Percentiles rank a stretch among this genome's conserved stretches.
phyloP scores from a whole-genome alignment of 1,140 invertebrate genomes.

The Leptestheria dahalacensis region DNA sequence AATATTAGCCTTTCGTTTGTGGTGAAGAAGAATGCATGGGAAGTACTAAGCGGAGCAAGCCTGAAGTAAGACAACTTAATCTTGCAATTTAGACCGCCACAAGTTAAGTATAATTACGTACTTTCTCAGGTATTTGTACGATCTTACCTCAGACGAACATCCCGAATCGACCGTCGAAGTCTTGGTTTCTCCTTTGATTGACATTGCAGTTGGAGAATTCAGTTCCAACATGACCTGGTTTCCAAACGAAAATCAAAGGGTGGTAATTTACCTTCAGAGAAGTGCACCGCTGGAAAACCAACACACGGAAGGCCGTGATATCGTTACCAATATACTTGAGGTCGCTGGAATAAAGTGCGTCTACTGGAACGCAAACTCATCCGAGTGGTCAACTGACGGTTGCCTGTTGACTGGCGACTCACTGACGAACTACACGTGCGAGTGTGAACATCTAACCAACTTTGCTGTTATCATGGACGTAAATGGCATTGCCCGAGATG shows the following conservation, averaged over 20 bases:
- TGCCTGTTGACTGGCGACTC: not conserved
- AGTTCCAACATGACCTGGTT: not conserved
- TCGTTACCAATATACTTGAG: not conserved
- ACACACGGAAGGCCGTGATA: not conserved
- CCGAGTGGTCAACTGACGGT: not conserved
- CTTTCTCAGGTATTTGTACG: not conserved
- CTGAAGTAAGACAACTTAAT: not conserved
- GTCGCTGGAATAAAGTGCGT: not conserved
- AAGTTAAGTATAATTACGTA: not conserved
- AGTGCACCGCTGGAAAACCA: not conserved
- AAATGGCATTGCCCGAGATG: not conserved
- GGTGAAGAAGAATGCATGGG: not conserved
- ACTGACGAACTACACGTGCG: not conserved
- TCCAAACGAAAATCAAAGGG: not conserved
- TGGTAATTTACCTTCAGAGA: not conserved
- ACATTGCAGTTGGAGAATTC: not conserved
- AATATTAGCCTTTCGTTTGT: not conserved
- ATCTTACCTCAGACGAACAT: not conserved
- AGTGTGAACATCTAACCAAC: not conserved
- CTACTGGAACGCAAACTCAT: not conserved
- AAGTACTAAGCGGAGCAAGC: not conserved
- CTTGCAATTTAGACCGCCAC: not conserved
- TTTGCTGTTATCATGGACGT: not conserved
- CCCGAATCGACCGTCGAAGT: not conserved
- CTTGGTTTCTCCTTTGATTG: not conserved